Conservation (phyloP, 2,113 vertebrate genomes). For the Gasterosteus aculeatus region DNA sequence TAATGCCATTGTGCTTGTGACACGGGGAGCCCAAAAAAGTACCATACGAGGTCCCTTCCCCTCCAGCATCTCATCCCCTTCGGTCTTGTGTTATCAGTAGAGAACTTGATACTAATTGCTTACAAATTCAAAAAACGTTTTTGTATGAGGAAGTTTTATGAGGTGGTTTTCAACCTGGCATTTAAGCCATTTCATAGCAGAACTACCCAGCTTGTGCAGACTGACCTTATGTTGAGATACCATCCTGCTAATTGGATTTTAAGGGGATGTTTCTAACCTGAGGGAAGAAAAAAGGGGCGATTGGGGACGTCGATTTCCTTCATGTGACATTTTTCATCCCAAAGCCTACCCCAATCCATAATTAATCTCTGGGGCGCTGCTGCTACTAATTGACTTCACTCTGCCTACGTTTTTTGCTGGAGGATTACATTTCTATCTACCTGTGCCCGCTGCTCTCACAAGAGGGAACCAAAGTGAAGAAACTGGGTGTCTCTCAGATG, state of each 20-base stretch:
- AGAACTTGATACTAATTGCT: background rate
- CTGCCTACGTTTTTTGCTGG: background rate
- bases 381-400: slow-evolving; percentile 55
- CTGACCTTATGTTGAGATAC: slow-evolving; percentile 39
- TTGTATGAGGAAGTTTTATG: background rate
- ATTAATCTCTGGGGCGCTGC: slow-evolving; percentile 54
- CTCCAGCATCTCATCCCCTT: background rate
- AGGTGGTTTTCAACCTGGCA: slow-evolving; percentile 3
- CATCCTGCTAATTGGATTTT: slow-evolving; percentile 53
- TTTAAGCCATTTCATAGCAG: slow-evolving; percentile 30
- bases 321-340: slow-evolving; percentile 53
- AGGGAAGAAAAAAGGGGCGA: slow-evolving; percentile 22
- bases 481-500: background rate
- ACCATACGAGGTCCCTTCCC: slow-evolving; percentile 3
- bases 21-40: slow-evolving; percentile 25
- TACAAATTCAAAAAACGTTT: background rate
- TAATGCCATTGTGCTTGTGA: slow-evolving; percentile 31
- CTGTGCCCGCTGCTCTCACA: background rate
- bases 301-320: slow-evolving; percentile 42
- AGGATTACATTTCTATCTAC: slow-evolving; percentile 18
- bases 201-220: slow-evolving; percentile 10
- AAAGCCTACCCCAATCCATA: slow-evolving; percentile 29
- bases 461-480: slow-evolving; percentile 12
- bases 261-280: slow-evolving; percentile 34
- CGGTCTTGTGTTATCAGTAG: background rate